Evolutionary conservation across 2,113 vertebrate species (phyloP), one percentile per base, ranked within the genome.

Genomic region (Nasalis larvatus): DNA sequence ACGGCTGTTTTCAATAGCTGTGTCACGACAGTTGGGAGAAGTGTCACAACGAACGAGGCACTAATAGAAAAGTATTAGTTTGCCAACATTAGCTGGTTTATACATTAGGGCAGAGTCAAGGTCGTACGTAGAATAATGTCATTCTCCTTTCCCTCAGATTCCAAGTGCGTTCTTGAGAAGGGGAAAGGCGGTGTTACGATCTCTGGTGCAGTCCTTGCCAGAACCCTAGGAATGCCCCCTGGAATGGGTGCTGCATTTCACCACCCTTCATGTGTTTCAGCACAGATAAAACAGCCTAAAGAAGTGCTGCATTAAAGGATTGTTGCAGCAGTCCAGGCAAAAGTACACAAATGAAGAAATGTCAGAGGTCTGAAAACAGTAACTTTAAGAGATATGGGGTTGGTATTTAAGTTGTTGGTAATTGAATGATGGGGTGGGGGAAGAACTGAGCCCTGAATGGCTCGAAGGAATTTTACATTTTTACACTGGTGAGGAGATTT

Each of bases 41-140:
- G 73, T 58, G 40, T 92, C 89, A 63, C 97, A 68, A 87, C 81
- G 68, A 97, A 96, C 69, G 82, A 94, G 71, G 21, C 54, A 20
- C 49, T 93, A 90, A 94, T 63, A 84, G 60, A 86, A 58, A 92
- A 94, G 90, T 30, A 86, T 91, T 58, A 69, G 89, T 93, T 81
- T 92, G 89, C 92, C 18, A 30, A 94, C 74, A 93, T 92, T 54
- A 95, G 94, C 97, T 94, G 74, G 74, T 97, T 66, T 71, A 40
- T 84, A 73, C 60, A 32, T 78, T 73, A 90, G 56, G 37, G 27
- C 71, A n/a, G 30, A 82, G 74, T 96, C 97, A 98, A 98, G 97
- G 96, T 97, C 95, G 71, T 63, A 69, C 14, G 21, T 92, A 37
- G 87, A 90, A 47, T 58, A 93, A 87, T 25, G 52, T 49, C 81